These are phyloP conservation scores for Hirtodrosophila confusa DNA, from an alignment of 2,888 invertebrate species.

Conservation along the genomic window DNA sequence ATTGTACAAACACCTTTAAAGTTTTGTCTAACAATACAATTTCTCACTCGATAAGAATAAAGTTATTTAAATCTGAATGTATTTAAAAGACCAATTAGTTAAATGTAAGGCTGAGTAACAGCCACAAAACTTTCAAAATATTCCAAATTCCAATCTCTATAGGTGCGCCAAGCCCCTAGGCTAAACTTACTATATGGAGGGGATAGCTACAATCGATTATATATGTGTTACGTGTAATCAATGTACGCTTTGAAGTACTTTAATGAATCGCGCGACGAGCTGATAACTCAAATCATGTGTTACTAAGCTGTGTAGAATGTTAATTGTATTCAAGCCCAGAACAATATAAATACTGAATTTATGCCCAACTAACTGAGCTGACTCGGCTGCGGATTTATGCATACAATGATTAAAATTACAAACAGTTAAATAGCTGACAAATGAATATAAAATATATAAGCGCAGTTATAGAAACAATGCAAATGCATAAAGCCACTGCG, in stretches of 20 bases:
- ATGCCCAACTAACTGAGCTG: constrained; percentile 7
- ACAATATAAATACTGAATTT: neutral
- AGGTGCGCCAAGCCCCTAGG: too few relatives aligned
- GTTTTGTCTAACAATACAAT: too few relatives aligned
- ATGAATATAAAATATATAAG: constrained; percentile 6
- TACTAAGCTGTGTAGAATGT: constrained; percentile 54
- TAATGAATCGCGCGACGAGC: too few relatives aligned
- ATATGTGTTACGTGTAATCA: constrained; percentile 29
- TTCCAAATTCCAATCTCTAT: too few relatives aligned
- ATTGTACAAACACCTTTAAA: too few relatives aligned
- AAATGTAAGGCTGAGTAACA: too few relatives aligned
- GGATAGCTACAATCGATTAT: constrained; percentile 17
- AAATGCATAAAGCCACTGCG: constrained; percentile 3
- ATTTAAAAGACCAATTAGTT: neutral
- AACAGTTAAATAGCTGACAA: constrained; percentile 18
- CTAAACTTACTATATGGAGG: too few relatives aligned
- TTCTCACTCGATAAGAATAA: too few relatives aligned
- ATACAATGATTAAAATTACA: constrained; percentile 18
- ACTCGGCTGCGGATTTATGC: constrained; percentile 23
- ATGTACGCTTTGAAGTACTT: constrained; percentile 36
- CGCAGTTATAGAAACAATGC: too few relatives aligned
- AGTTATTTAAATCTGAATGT: neutral
- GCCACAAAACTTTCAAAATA: too few relatives aligned
- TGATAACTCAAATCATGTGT: constrained; percentile 63
- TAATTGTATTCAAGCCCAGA: constrained; percentile 39